A percentile compares a stretch with the other conserved stretches of the same genome.
These are phyloP conservation scores for Mugil cephalus DNA, from an alignment of 2,113 vertebrate genomes.

Conservation along the genomic window DNA sequence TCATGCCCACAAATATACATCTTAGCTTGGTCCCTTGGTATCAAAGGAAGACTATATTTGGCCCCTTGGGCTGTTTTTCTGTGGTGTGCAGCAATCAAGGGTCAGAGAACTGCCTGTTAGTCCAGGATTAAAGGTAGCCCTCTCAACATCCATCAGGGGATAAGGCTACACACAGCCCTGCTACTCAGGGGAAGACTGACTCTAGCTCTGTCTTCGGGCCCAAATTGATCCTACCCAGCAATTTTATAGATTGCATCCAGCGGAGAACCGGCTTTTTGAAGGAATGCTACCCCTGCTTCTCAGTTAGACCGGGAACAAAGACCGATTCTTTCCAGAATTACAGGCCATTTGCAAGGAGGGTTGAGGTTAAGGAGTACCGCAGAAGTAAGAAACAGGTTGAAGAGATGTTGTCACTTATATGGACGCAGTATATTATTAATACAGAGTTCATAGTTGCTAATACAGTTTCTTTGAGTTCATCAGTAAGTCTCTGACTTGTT, in stretches of 20 bases:
- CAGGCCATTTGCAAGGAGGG: constrained; percentile 48
- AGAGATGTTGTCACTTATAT: constrained; percentile 10
- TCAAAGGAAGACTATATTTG: constrained; percentile 72
- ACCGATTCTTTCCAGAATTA: constrained; percentile 36
- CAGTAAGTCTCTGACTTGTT: constrained; percentile 27
- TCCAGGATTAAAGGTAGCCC: constrained; percentile 79
- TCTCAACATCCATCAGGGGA: constrained; percentile 81
- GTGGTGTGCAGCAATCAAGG: constrained; percentile 76
- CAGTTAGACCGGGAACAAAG: constrained; percentile 43
- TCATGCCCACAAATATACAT: constrained; percentile 54
- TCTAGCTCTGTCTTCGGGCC: constrained; percentile 64
- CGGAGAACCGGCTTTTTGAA: constrained; percentile 66
- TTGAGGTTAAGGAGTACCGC: constrained; percentile 9
- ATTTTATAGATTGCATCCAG: constrained; percentile 76
- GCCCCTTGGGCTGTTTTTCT: constrained; percentile 62
- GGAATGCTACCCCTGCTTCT: constrained; percentile 56
- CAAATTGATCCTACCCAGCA: constrained; percentile 76
- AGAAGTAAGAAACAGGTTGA: background rate
- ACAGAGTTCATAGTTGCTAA: background rate
- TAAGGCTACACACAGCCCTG: constrained; percentile 68
- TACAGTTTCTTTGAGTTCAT: constrained; percentile 7
- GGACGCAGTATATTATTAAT: background rate
- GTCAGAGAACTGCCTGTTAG: constrained; percentile 78
- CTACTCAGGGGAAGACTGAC: constrained; percentile 61
- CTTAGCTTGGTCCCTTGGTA: constrained; percentile 48